Evolutionary conservation across 2,113 vertebrate species (phyloP).

Genomic region (Dunckerocampus dactyliophorus): DNA sequence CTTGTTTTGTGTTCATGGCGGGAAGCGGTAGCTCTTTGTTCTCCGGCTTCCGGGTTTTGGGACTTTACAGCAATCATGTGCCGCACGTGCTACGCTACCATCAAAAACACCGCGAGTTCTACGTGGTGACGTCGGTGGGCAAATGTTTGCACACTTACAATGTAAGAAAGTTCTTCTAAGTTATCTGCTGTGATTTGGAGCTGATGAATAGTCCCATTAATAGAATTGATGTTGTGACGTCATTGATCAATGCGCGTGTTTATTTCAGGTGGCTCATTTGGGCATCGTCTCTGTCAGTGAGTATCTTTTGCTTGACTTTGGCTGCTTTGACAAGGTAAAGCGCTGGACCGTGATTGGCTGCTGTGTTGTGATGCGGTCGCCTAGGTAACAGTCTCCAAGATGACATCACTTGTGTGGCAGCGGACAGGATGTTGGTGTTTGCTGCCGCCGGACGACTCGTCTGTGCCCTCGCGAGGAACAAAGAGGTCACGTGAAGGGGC

Average conservation of each 20-base stretch:
- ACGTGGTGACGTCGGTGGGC: constrained; percentile 80
- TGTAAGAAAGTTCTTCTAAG: constrained; percentile 69
- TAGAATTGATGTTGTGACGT: not conserved
- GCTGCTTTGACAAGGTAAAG: not conserved
- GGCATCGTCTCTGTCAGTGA: constrained; percentile 94
- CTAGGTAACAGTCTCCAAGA: constrained; percentile 87
- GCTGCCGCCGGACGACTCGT: constrained; percentile 77
- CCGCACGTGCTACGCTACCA: constrained; percentile 87
- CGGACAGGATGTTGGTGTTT: constrained; percentile 88
- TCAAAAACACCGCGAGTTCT: constrained; percentile 86
- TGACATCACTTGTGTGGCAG: constrained; percentile 86
- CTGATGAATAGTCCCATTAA: not conserved
- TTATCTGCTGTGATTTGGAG: not conserved
- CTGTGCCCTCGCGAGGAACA: constrained; percentile 84
- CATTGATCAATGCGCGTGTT: not conserved
- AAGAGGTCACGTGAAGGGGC: constrained; percentile 55
- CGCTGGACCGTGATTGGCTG: constrained; percentile 24
- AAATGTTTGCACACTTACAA: constrained; percentile 88
- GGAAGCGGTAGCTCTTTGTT: constrained; percentile 67
- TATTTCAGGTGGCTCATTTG: constrained; percentile 84
- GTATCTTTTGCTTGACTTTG: constrained; percentile 48
- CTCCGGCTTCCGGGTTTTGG: constrained; percentile 82
- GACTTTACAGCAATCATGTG: constrained; percentile 82
- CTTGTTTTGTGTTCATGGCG: not conserved
- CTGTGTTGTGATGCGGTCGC: constrained; percentile 29